Conservation (phyloP, 2,888 invertebrate species). For the Lasioglossum calceatum region DNA sequence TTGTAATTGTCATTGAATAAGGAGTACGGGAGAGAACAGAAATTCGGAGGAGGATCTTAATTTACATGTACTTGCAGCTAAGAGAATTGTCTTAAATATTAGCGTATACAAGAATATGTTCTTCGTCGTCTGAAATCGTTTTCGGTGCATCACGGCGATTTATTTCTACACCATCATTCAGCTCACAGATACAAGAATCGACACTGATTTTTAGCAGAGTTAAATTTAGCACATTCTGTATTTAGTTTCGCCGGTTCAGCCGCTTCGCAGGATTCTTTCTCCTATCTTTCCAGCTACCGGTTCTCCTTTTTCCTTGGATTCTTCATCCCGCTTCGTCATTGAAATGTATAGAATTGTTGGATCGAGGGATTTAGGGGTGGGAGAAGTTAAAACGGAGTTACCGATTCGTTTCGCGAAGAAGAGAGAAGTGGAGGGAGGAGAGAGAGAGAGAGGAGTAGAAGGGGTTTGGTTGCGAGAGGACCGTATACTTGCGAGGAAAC, state of each 20-base stretch:
- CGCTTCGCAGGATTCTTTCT: not conserved
- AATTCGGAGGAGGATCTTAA: too few species aligned
- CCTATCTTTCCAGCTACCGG: not conserved
- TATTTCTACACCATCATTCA: not conserved
- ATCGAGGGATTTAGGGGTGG: not conserved
- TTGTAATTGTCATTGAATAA: too few species aligned
- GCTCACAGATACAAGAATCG: not conserved
- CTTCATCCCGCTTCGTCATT: not conserved
- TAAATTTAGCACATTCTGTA: not conserved
- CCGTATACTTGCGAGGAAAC: not conserved
- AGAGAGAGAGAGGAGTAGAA: not conserved
- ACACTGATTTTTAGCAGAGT: too few species aligned
- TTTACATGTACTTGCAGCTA: too few species aligned
- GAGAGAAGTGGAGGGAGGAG: not conserved
- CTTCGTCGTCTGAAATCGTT: too few species aligned
- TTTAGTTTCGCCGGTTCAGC: not conserved
- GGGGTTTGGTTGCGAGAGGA: not conserved
- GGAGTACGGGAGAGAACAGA: too few species aligned
- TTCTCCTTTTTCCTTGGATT: not conserved
- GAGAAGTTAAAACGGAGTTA: not conserved
- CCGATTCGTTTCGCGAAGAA: not conserved
- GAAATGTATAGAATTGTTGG: constrained; percentile 14
- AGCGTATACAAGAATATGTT: not conserved
- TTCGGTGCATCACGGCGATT: not conserved
- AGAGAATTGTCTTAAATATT: not conserved